Percentiles rank a stretch among this genome's conserved stretches.
These are phyloP conservation scores for Hafferia zeledoni DNA, from an alignment of 2,797 vertebrate genomes.

Conservation along the genomic window DNA sequence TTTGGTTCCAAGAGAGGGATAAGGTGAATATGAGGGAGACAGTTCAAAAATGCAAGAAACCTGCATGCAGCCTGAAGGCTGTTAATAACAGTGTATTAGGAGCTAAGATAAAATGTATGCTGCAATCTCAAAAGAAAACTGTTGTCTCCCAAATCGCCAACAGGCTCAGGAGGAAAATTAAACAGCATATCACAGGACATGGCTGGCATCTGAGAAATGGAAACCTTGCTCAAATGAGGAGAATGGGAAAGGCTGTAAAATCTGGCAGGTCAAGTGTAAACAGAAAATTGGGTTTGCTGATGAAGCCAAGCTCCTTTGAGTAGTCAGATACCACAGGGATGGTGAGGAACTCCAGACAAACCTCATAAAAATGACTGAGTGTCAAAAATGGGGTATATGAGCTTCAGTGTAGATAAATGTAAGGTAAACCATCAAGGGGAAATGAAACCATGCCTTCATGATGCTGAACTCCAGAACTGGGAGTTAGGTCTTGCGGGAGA, in stretches of 20 bases:
- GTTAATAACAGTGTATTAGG: not conserved
- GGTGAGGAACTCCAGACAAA: slow-evolving; percentile 1
- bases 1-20: not conserved
- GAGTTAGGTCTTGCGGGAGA: not conserved
- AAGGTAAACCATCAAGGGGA: not conserved
- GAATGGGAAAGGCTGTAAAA: not conserved
- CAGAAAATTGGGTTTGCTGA: not conserved
- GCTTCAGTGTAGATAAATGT: not conserved
- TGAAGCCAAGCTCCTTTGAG: not conserved
- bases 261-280: not conserved
- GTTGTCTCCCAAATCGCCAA: not conserved
- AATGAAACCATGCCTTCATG: not conserved
- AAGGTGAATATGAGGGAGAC: not conserved
- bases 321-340: not conserved
- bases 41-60: not conserved
- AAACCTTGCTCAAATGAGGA: not conserved
- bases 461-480: not conserved
- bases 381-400: not conserved
- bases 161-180: not conserved
- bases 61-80: not conserved
- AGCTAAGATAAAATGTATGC: not conserved
- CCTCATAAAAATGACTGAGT: slow-evolving; percentile 17
- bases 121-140: not conserved
- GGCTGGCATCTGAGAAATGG: not conserved
- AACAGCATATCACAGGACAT: not conserved